Base-by-base conservation (phyloP, 2,888 invertebrate species). In the Phalera bucephala region DNA sequence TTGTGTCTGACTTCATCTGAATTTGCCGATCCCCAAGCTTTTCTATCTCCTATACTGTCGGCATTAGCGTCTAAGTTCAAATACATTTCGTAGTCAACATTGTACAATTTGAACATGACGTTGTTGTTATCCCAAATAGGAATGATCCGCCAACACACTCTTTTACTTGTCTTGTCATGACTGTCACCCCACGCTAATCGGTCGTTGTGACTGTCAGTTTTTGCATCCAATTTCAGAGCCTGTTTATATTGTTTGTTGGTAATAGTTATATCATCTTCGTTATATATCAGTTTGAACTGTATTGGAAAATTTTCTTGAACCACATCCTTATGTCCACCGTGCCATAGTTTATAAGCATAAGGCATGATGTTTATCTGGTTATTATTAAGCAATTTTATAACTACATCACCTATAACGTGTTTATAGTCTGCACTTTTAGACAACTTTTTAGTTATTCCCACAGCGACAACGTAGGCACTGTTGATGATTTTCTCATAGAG, bases 41-140 rank as follows among this genome's bases (percentile, higher is more conserved):
- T 0, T 10, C 29, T 17, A 11, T 29, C 29, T 19, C 29, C 29
- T 29, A 29, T 29, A 29, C 11, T n/a, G 11, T 29, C 29, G 2
- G 7, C 6, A 2, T 17, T 29, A 2, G 2, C 17, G 7, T 29
- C 29, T 9, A 29, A 4, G 6, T 29, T 29, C 19, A 29, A 19
- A 11, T 29, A 29, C 29, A 29, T 29, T 2, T 29, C 14, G 8
- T 19, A 29, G 8, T 29, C 17, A 11, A 29, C 10, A 11, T 19
- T 29, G 7, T 11, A 29, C 4, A 29, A 8, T 29, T 29, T 17
- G 19, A 29, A 29, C 8, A 11, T 11, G 11, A 29, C 29, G 7
- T 29, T 19, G 11, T 29, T 17, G 8, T 29, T 29, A 1, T 29
- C 29, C 29, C 29, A 29, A 17, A 29, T 11, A 10, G 29, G 29